A percentile compares a stretch with the other conserved stretches of the same genome.
phyloP scores from a whole-genome alignment of 2,888 invertebrate genomes.

The Drosophila gaucha region DNA sequence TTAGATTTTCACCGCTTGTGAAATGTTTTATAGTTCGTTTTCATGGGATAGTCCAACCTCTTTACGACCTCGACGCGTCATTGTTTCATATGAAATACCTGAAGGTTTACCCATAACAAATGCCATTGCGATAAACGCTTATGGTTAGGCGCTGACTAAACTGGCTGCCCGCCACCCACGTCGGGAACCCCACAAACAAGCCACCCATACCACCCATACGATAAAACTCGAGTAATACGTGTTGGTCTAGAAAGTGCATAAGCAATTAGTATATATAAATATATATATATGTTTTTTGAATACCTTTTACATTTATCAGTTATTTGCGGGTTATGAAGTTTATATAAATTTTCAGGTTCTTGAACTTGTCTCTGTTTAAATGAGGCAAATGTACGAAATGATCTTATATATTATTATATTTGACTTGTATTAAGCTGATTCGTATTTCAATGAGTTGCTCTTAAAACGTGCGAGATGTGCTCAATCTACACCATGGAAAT shows the following conservation, averaged over 20 bases:
- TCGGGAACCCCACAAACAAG: slow-evolving; percentile 3
- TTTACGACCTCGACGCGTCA: slow-evolving; percentile 33
- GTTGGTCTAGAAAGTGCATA: background rate
- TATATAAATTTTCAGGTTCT: background rate
- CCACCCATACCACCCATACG: slow-evolving; percentile 28
- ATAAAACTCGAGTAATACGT: slow-evolving; percentile 4
- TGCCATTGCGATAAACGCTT: slow-evolving; percentile 19
- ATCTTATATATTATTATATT: background rate
- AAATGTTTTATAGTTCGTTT: slow-evolving; percentile 19
- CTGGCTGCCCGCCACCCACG: slow-evolving; percentile 24
- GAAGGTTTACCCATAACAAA: slow-evolving; percentile 32
- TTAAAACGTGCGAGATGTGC: too few relatives aligned
- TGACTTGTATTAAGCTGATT: background rate
- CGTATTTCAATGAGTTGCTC: too few relatives aligned
- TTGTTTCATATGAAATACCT: slow-evolving; percentile 26
- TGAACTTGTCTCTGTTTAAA: too few relatives aligned
- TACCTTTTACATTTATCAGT: background rate
- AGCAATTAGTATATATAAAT: background rate
- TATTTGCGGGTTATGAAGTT: background rate
- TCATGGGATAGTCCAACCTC: background rate
- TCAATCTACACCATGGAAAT: too few relatives aligned
- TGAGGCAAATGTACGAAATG: background rate
- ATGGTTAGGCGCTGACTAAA: slow-evolving; percentile 37
- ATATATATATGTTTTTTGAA: too few relatives aligned
- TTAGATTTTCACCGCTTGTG: slow-evolving; percentile 36